phyloP scores from a whole-genome alignment of 2,113 vertebrate genomes.

The Scortum barcoo region DNA sequence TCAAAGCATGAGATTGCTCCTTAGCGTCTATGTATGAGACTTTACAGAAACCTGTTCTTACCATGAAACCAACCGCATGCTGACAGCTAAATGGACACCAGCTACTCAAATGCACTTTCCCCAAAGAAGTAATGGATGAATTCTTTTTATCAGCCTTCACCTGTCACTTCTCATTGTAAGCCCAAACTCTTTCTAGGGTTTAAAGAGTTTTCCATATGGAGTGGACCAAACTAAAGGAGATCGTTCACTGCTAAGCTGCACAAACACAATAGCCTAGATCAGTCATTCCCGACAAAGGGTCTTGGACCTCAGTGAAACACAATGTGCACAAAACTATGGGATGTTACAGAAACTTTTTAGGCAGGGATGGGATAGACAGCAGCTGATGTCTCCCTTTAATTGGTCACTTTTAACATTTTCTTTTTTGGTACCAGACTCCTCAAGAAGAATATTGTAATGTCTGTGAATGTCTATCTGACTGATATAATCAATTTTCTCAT shows the following conservation, averaged over 20 bases:
- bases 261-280: neutral
- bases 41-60: constrained; percentile 28
- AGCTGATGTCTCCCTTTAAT: too few species aligned
- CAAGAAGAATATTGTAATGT: too few species aligned
- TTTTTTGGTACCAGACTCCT: too few species aligned
- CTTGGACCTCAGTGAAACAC: neutral
- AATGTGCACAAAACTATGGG: too few species aligned
- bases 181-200: neutral
- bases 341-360: too few species aligned
- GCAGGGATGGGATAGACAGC: too few species aligned
- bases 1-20: constrained; percentile 28
- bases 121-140: constrained; percentile 12
- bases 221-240: neutral
- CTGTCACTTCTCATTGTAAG: neutral
- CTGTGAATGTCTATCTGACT: too few species aligned
- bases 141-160: constrained; percentile 20
- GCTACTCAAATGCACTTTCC: constrained; percentile 25
- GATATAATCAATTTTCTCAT: too few species aligned
- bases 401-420: too few species aligned
- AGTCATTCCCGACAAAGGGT: neutral
- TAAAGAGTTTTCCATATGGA: constrained; percentile 1
- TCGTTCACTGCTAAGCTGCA: constrained; percentile 1
- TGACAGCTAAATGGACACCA: constrained; percentile 53
- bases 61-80: constrained; percentile 38
- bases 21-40: constrained; percentile 8